phyloP scores from a whole-genome alignment of 2,797 vertebrate genomes.

The Cirrhinus mrigala region DNA sequence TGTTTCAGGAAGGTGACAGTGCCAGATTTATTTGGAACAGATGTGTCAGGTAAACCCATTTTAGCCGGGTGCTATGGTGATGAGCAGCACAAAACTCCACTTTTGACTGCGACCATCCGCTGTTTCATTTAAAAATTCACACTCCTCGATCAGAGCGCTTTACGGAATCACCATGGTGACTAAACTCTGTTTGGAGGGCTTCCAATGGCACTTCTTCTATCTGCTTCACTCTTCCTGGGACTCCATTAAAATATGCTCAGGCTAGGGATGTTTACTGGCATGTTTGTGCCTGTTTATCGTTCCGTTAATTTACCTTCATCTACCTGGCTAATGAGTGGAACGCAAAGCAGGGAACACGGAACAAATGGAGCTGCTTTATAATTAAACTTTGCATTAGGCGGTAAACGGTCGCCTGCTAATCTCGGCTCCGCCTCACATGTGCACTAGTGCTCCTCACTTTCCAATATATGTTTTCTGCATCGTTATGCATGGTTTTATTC shows the following conservation, averaged over 20 bases:
- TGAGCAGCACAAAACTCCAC: background rate
- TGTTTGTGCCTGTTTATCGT: slow-evolving; percentile 57
- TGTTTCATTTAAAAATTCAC: slow-evolving; percentile 12
- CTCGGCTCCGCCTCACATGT: background rate
- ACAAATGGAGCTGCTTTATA: slow-evolving; percentile 56
- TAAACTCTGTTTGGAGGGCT: slow-evolving; percentile 46
- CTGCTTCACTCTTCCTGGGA: slow-evolving; percentile 25
- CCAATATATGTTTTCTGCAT: slow-evolving; percentile 29
- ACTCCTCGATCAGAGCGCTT: slow-evolving; percentile 21
- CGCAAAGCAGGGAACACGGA: slow-evolving; percentile 31
- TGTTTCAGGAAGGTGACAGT: background rate
- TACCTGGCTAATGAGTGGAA: slow-evolving; percentile 61
- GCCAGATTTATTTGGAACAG: slow-evolving; percentile 34
- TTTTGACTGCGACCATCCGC: background rate
- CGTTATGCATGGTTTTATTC: background rate
- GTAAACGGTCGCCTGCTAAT: slow-evolving; percentile 38
- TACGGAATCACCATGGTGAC: slow-evolving; percentile 40
- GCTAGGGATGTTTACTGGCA: slow-evolving; percentile 52
- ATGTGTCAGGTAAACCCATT: slow-evolving; percentile 37
- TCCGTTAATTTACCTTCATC: slow-evolving; percentile 61
- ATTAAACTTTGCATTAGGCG: slow-evolving; percentile 56
- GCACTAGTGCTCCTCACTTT: background rate
- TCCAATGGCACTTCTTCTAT: slow-evolving; percentile 35
- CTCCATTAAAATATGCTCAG: slow-evolving; percentile 51
- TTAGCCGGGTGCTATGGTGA: background rate